Conservation (phyloP, 2,113 vertebrate genomes). For the Glaucidium brasilianum region DNA sequence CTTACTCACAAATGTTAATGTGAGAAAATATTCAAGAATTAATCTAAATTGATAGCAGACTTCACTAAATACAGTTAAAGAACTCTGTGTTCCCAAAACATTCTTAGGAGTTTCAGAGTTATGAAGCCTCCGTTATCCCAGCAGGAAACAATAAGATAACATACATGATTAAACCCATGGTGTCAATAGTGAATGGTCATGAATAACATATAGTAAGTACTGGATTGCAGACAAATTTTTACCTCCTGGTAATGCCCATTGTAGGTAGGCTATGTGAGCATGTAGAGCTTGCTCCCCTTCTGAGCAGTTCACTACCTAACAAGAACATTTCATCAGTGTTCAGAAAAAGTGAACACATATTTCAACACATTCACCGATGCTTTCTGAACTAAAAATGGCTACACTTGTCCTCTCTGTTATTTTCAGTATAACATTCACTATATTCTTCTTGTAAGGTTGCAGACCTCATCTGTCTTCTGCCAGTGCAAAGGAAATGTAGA, state of each 20-base stretch:
- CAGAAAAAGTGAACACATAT: not conserved
- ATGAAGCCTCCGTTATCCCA: not conserved
- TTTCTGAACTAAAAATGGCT: conserved; percentile 44
- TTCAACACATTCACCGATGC: not conserved
- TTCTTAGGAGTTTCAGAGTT: not conserved
- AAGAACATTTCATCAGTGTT: not conserved
- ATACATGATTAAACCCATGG: not conserved
- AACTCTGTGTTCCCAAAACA: not conserved
- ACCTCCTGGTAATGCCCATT: not conserved
- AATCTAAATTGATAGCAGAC: not conserved
- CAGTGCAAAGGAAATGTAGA: not conserved
- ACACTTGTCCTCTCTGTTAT: not conserved
- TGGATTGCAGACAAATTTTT: not conserved
- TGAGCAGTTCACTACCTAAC: not conserved
- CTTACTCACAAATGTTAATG: not conserved
- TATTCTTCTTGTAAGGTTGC: not conserved
- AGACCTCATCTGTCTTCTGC: conserved; percentile 9
- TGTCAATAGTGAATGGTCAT: not conserved
- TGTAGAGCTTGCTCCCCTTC: not conserved
- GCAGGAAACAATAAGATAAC: not conserved
- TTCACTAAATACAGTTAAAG: not conserved
- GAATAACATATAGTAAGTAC: not conserved
- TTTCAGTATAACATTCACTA: conserved; percentile 18
- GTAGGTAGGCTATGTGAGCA: not conserved
- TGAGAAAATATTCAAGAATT: not conserved